These are phyloP conservation scores for Daubentonia madagascariensis DNA, from an alignment of 2,113 vertebrate species.

Conservation along the genomic window DNA sequence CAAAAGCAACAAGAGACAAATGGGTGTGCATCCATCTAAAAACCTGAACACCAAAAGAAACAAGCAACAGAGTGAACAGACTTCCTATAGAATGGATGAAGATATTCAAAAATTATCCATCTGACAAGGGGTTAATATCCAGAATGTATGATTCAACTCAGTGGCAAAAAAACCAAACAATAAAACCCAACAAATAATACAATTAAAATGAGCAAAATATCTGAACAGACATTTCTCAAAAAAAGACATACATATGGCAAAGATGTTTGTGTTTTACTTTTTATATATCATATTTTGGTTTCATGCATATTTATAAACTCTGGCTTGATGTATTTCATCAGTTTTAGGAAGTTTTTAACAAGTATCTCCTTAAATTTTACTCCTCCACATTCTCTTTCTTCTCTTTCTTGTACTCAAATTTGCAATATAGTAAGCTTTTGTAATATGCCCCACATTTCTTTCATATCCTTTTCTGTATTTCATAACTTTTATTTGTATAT, in stretches of 20 bases:
- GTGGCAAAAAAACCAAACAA: too few species aligned
- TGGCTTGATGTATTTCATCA: background rate
- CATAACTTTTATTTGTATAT: background rate
- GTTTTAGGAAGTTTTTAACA: background rate
- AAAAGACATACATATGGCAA: too few species aligned
- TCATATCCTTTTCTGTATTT: background rate
- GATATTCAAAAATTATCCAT: too few species aligned
- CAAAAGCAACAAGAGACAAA: background rate
- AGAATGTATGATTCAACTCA: too few species aligned
- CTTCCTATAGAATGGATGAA: too few species aligned
- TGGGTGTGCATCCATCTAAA: too few species aligned
- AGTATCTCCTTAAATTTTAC: background rate
- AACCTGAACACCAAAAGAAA: too few species aligned
- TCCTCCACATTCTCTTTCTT: background rate
- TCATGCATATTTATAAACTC: background rate
- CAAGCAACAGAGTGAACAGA: too few species aligned
- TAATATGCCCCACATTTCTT: background rate
- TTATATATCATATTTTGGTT: background rate
- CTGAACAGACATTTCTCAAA: too few species aligned
- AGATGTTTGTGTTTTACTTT: background rate
- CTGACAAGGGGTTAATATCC: too few species aligned
- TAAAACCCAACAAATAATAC: background rate
- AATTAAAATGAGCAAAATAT: background rate
- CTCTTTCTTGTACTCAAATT: background rate
- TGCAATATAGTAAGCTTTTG: background rate